Evolutionary conservation across 64 coral and sea anemone species (phyloP).

Genomic region (Actinia tenebrosa): DNA sequence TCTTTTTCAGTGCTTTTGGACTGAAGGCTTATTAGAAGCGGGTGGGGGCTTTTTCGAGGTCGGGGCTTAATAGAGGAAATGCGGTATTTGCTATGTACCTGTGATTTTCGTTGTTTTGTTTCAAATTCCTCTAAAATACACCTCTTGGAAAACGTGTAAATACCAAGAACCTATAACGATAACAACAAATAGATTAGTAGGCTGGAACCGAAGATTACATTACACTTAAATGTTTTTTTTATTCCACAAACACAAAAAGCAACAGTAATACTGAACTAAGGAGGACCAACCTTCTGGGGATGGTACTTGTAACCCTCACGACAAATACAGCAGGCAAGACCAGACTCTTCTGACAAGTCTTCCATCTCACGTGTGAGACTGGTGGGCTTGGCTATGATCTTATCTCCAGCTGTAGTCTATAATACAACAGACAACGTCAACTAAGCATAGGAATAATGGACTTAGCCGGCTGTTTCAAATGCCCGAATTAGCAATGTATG

Average conservation of each 20-base stretch:
- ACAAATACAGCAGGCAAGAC: slow-evolving; percentile 89
- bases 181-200: not conserved
- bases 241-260: too few relatives aligned
- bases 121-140: slow-evolving; percentile 90
- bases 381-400: slow-evolving; percentile 87
- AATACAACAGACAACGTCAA: not conserved
- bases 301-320: slow-evolving; percentile 96
- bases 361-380: slow-evolving; percentile 89
- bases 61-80: not conserved
- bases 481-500: too few relatives aligned
- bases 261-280: not conserved
- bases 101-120: slow-evolving; percentile 93
- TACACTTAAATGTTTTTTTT: too few relatives aligned
- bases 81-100: slow-evolving; percentile 11
- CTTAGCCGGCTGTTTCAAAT: too few relatives aligned
- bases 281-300: slow-evolving; percentile 68
- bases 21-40: too few relatives aligned
- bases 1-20: not conserved
- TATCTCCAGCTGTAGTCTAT: slow-evolving; percentile 78
- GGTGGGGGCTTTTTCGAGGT: too few relatives aligned
- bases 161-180: slow-evolving; percentile 81
- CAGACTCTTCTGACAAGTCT: slow-evolving; percentile 84
- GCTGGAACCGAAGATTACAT: too few relatives aligned
- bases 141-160: slow-evolving; percentile 95
- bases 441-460: not conserved